A percentile compares a stretch with the other conserved stretches of the same genome.
Conservation (phyloP, 2,888 invertebrate species). For the Mimas tiliae region DNA sequence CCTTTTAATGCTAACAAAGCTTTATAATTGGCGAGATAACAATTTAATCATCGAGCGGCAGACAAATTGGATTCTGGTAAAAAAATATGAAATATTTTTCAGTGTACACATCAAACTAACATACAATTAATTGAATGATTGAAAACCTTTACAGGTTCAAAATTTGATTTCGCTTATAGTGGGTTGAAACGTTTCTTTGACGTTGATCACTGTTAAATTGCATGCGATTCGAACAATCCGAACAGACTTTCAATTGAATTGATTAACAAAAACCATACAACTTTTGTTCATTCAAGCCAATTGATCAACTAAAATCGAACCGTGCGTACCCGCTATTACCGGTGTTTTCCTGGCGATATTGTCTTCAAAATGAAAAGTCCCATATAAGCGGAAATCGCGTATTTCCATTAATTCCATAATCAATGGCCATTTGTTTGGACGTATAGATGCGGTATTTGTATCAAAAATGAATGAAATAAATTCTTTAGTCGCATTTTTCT, state of each 20-base stretch:
- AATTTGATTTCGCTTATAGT: constrained; percentile 44
- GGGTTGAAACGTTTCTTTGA: too few species aligned
- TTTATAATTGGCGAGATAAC: background rate
- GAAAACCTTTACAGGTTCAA: constrained; percentile 39
- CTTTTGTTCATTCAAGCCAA: too few species aligned
- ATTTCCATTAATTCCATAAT: constrained; percentile 33
- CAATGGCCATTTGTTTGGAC: constrained; percentile 26
- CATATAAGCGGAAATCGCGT: constrained; percentile 40
- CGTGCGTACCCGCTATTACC: constrained; percentile 22
- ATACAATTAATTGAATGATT: constrained; percentile 35
- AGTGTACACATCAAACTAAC: background rate
- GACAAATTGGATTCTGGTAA: background rate
- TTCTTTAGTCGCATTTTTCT: background rate
- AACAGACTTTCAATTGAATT: too few species aligned
- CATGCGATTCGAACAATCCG: too few species aligned
- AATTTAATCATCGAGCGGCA: background rate
- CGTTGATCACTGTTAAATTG: too few species aligned
- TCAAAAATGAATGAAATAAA: background rate
- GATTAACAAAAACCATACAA: too few species aligned
- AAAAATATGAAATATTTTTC: background rate
- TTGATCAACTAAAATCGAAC: too few species aligned
- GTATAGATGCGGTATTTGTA: constrained; percentile 22
- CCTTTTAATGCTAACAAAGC: too few species aligned
- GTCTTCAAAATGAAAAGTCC: constrained; percentile 55
- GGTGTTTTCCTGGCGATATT: constrained; percentile 38